These are phyloP conservation scores for Vombatus ursinus DNA, from an alignment of 2,113 vertebrate species.

Conservation along the genomic window DNA sequence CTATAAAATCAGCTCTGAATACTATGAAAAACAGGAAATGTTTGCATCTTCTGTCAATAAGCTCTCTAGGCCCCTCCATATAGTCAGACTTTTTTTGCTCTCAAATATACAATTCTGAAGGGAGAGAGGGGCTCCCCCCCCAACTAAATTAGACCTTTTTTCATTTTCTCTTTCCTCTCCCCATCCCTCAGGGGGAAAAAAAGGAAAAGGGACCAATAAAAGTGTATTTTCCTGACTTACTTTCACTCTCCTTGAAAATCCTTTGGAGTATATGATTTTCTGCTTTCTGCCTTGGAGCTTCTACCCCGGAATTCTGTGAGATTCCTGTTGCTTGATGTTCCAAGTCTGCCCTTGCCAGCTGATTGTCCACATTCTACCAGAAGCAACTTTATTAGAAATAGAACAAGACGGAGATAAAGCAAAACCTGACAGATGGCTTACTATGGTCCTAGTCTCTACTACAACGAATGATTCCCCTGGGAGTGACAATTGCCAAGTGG, in stretches of 20 bases:
- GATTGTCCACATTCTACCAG: background rate
- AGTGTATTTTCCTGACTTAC: background rate
- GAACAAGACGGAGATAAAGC: background rate
- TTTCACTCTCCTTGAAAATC: background rate
- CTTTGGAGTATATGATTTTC: background rate
- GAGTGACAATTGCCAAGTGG: background rate
- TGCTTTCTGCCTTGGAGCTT: background rate
- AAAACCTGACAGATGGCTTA: background rate
- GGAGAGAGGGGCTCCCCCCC: background rate
- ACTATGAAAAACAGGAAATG: background rate
- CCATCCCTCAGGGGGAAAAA: background rate
- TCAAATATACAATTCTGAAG: background rate
- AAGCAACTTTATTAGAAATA: background rate
- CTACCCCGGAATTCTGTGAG: background rate
- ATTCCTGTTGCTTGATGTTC: background rate
- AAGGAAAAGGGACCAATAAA: background rate
- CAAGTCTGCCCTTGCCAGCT: background rate
- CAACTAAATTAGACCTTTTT: background rate
- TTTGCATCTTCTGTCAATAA: background rate
- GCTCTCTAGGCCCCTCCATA: background rate
- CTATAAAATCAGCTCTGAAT: background rate
- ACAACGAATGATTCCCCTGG: background rate
- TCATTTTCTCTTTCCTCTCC: background rate
- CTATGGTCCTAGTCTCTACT: background rate
- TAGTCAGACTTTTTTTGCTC: background rate